Percentiles rank a stretch among this genome's conserved stretches.
Evolutionary conservation across 2,888 invertebrate genomes (phyloP).

Genomic region (Dugesia japonica): DNA sequence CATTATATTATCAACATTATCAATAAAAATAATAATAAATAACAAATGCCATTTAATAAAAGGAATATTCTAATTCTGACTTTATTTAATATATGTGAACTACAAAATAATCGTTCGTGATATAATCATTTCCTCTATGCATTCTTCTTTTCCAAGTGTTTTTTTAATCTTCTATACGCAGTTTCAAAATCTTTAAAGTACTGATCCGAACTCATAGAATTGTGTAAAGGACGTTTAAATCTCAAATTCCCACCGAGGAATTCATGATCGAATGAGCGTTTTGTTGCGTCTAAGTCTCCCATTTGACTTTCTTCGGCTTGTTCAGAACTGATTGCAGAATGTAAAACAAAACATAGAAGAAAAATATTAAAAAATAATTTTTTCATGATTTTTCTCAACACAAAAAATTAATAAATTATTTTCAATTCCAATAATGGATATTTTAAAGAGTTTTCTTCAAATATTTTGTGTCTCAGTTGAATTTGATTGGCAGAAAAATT

Average conservation of each 20-base stretch:
- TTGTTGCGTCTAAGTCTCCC: background rate
- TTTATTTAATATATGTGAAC: background rate
- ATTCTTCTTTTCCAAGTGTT: background rate
- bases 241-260: background rate
- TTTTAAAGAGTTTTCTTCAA: background rate
- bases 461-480: background rate
- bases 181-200: background rate
- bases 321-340: background rate
- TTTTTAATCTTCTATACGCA: background rate
- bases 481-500: background rate
- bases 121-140: background rate
- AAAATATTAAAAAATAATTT: background rate
- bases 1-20: no score
- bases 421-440: background rate
- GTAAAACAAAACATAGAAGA: background rate
- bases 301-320: background rate
- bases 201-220: background rate
- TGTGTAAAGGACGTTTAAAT: background rate
- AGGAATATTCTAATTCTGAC: no score
- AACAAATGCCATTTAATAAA: no score
- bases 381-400: background rate
- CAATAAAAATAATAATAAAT: no score
- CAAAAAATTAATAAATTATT: no score
- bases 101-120: background rate
- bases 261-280: constrained; percentile 16